A percentile compares a stretch with the other conserved stretches of the same genome.
phyloP scores from a whole-genome alignment of 2,888 invertebrate genomes.

The Oligia fasciuncula region DNA sequence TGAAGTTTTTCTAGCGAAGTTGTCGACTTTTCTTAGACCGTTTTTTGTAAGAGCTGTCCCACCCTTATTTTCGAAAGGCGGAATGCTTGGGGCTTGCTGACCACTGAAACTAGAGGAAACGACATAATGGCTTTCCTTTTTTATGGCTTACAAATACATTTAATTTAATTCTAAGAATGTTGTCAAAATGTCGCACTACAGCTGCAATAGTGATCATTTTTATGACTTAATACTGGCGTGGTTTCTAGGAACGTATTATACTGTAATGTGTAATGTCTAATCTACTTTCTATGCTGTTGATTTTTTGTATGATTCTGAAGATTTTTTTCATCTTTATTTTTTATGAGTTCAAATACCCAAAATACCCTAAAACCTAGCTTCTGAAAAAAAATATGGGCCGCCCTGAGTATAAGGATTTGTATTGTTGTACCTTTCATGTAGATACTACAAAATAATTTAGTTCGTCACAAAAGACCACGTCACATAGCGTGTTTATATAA shows the following conservation, averaged over 20 bases:
- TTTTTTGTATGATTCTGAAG: not conserved
- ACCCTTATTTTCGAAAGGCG: conserved; percentile 3
- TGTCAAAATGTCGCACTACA: not conserved
- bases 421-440: not conserved
- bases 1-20: conserved; percentile 8
- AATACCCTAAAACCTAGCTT: not conserved
- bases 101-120: not conserved
- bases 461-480: not conserved
- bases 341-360: not conserved
- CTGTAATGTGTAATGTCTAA: not conserved
- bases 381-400: not conserved
- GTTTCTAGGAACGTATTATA: not conserved
- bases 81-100: not conserved
- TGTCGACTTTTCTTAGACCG: conserved; percentile 4
- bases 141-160: not conserved
- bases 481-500: conserved; percentile 21
- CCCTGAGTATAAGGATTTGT: not conserved
- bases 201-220: not conserved
- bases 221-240: not conserved
- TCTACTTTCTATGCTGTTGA: not conserved
- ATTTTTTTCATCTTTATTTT: not conserved
- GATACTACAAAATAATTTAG: not conserved
- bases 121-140: not conserved
- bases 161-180: not conserved
- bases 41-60: conserved; percentile 9